Base-by-base conservation (phyloP, 2,888 invertebrate genomes). In the Acanthosoma haemorrhoidale region DNA sequence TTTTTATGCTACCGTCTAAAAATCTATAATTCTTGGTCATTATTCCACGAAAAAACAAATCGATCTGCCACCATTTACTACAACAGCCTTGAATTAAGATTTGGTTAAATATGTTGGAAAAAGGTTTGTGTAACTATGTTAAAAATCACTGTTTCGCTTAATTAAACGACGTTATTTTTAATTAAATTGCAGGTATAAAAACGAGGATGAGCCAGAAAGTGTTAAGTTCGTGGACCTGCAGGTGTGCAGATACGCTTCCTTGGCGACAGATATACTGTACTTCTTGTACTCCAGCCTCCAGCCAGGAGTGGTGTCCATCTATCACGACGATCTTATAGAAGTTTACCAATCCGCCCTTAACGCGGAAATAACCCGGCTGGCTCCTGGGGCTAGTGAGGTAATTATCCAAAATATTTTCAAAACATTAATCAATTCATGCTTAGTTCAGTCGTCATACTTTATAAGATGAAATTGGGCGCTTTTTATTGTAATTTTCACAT, bases 171-270 rank as follows among this genome's bases (percentile, higher is more conserved):
- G n/a, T n/a, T n/a, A n/a, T n/a, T n/a, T n/a, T 51, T 18, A 25
- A 51, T 51, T 9, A 25, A 25, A 70, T 38, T 75, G 60, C 67
- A 70, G 73, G 39, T 75, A 73, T 38, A 61, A 73, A 15, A 69
- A 70, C 1, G 31, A 18, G 29, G 73, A 73, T 0, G 59, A 64
- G 43, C 38, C 64, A 29, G 70, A 70, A 3, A 72, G 73, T 25
- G 73, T 75, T 6, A 72, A 67, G 59, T 71, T 76, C 11, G 73
- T 76, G 11, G 77, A 77, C 68, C 73, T 77, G 13, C 76, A 76
- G 60, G 75, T 76, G 51, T 70, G 73, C n/a, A 60, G 77, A 15
- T 77, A 75, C 67, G 73, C 74, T 8, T 76, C 76, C 2, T 72
- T 75, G 1, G 75, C 74, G 4, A 74, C 74, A 8, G 77, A 76